Conservation (phyloP, 2,113 vertebrate genomes). For the Rissa tridactyla region DNA sequence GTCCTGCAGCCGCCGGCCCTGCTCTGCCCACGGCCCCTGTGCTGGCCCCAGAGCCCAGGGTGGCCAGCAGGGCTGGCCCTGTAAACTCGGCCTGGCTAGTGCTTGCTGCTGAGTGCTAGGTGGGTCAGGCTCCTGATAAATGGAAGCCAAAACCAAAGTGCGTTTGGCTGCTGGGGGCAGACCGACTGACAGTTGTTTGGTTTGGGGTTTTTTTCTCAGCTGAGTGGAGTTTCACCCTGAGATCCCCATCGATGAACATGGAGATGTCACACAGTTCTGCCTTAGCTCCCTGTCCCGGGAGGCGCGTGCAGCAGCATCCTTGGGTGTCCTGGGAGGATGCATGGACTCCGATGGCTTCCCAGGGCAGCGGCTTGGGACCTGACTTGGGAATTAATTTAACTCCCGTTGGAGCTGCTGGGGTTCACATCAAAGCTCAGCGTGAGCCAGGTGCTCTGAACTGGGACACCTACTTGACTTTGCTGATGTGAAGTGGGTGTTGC, state of each 20-base stretch:
- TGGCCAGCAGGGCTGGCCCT: not conserved
- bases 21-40: not conserved
- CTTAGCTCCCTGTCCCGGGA: not conserved
- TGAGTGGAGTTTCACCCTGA: not conserved
- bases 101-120: not conserved
- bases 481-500: rapidly evolving
- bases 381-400: rapidly evolving
- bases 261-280: not conserved
- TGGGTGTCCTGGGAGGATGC: not conserved
- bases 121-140: not conserved
- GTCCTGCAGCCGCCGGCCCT: rapidly evolving
- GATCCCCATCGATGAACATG: not conserved
- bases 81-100: not conserved
- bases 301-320: not conserved
- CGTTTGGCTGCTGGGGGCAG: not conserved
- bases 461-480: not conserved
- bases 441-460: not conserved
- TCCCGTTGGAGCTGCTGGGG: not conserved
- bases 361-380: not conserved
- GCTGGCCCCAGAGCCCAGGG: not conserved
- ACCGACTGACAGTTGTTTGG: not conserved
- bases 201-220: not conserved
- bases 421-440: not conserved
- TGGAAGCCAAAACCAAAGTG: not conserved
- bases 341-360: not conserved